Percentiles rank a stretch among this genome's conserved stretches.
Conservation (phyloP, 2,797 vertebrate genomes). For the Danio kyathit region DNA sequence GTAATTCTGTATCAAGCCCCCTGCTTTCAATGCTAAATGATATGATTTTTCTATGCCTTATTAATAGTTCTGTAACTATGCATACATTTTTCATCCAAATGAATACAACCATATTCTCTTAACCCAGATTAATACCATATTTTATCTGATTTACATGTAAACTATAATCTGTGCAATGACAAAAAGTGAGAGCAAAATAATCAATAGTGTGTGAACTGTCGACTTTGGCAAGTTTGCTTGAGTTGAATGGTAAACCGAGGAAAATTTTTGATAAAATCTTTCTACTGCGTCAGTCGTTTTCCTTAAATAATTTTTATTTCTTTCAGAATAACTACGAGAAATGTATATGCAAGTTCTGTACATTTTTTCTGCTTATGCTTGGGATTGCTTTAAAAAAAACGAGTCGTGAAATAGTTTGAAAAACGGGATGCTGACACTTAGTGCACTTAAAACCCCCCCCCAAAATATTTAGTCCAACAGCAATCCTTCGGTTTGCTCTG, state of each 20-base stretch:
- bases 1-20: background rate
- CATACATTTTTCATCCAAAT: background rate
- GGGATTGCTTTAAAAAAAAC: constrained; percentile 79
- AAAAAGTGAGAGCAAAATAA: constrained; percentile 26
- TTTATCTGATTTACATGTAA: constrained; percentile 2
- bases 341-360: constrained; percentile 86
- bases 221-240: constrained; percentile 60
- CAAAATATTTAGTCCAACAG: constrained; percentile 79
- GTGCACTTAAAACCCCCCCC: constrained; percentile 79
- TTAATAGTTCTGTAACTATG: background rate
- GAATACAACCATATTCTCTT: constrained; percentile 3
- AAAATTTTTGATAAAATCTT: constrained; percentile 64
- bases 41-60: background rate
- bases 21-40: background rate
- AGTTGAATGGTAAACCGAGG: constrained; percentile 51
- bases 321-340: constrained; percentile 84
- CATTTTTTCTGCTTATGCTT: constrained; percentile 81
- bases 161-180: constrained; percentile 10
- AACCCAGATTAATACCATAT: constrained; percentile 9
- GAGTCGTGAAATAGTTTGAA: constrained; percentile 78
- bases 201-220: constrained; percentile 18
- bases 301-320: constrained; percentile 89
- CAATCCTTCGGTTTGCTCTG: constrained; percentile 77
- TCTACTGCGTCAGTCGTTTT: constrained; percentile 66
- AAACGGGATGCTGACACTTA: constrained; percentile 79